Percentiles rank a stretch among this genome's conserved stretches.
Evolutionary conservation across 2,113 vertebrate species (phyloP).

Genomic region (Mionectes macconnelli): DNA sequence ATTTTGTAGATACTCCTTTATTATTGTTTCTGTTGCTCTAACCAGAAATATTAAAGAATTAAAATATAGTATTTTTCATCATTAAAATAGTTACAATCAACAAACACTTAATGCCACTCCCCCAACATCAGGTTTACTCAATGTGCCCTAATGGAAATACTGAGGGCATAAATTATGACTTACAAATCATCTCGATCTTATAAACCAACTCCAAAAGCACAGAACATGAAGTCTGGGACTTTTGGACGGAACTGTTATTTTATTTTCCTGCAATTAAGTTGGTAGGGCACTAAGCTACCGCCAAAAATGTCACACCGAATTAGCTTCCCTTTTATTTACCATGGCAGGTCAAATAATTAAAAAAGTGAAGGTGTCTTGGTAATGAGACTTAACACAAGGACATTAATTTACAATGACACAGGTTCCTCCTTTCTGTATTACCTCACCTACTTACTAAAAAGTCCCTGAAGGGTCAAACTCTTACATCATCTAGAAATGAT

Average conservation of each 20-base stretch:
- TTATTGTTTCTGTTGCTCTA: background rate
- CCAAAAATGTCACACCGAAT: slow-evolving; percentile 67
- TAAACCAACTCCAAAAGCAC: background rate
- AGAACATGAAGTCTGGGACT: background rate
- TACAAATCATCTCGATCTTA: background rate
- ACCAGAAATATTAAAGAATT: background rate
- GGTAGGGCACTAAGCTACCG: slow-evolving; percentile 28
- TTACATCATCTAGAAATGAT: slow-evolving; percentile 17
- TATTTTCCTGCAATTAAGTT: slow-evolving; percentile 51
- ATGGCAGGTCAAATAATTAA: slow-evolving; percentile 57
- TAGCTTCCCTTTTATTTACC: slow-evolving; percentile 68
- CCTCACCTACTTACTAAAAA: slow-evolving; percentile 30
- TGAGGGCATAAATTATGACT: background rate
- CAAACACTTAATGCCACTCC: background rate
- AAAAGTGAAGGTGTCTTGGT: slow-evolving; percentile 48
- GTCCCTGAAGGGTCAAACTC: slow-evolving; percentile 56
- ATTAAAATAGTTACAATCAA: background rate
- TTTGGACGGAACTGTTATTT: background rate
- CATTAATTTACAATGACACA: slow-evolving; percentile 64
- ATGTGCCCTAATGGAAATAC: background rate
- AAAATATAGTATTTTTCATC: background rate
- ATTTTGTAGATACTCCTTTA: background rate
- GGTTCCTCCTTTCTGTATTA: slow-evolving; percentile 39
- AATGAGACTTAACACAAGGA: slow-evolving; percentile 47
- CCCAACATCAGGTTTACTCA: background rate